Conservation (phyloP, 2,888 invertebrate genomes). For the Druceiella hillmani region DNA sequence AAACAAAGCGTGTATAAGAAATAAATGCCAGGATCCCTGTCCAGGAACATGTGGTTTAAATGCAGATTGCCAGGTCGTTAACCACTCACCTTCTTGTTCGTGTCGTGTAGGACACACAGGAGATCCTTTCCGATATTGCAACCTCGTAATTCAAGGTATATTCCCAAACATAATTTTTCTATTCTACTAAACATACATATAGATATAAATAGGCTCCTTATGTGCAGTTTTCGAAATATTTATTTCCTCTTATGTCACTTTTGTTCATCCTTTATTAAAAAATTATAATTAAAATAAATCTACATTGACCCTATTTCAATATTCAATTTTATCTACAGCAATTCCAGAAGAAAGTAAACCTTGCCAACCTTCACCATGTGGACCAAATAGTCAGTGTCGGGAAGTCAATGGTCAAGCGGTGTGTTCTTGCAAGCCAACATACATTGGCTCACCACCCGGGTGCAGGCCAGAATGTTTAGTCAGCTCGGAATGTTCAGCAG, state of each 20-base stretch:
- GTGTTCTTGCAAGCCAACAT: conserved; percentile 69
- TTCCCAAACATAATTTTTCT: neutral
- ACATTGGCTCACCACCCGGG: conserved; percentile 67
- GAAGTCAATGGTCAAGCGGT: conserved; percentile 65
- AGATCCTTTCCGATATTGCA: conserved; percentile 62
- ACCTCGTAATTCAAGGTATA: conserved; percentile 35
- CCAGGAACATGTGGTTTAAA: conserved; percentile 64
- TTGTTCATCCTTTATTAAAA: too few relatives aligned
- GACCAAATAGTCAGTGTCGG: conserved; percentile 68
- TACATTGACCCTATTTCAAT: too few relatives aligned
- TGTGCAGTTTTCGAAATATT: too few relatives aligned
- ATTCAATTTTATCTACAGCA: too few relatives aligned
- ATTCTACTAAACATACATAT: neutral
- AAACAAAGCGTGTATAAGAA: conserved; percentile 59
- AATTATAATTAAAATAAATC: too few relatives aligned
- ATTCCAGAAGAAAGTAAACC: conserved; percentile 47
- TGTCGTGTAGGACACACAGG: conserved; percentile 62
- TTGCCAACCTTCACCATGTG: conserved; percentile 63
- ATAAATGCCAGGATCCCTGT: conserved; percentile 64
- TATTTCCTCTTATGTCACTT: too few relatives aligned
- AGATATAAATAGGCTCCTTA: too few relatives aligned
- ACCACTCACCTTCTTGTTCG: conserved; percentile 71
- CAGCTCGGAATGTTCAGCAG: conserved; percentile 67
- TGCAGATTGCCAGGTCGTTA: conserved; percentile 65
- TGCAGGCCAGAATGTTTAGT: conserved; percentile 76